Base-by-base conservation (phyloP, 2,797 vertebrate species). In the Staurois parvus region DNA sequence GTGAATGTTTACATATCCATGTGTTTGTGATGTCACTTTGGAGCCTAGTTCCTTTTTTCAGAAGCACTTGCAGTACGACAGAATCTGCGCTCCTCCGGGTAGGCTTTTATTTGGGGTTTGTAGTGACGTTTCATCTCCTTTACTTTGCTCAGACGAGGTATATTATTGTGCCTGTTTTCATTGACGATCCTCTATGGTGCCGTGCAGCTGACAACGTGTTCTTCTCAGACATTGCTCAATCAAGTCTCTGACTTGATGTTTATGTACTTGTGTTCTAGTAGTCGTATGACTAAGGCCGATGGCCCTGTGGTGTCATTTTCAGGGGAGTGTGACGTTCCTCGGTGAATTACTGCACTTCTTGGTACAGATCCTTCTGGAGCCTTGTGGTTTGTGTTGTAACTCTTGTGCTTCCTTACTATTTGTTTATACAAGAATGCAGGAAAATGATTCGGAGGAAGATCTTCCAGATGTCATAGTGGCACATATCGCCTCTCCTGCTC, bases 141-240 rank as follows among this genome's bases (percentile, higher is more conserved):
- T 59, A 2, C 11, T 48, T 34, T 34, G 32, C 34, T 37, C 8
- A 37, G 2, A 37, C 34, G 34, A 7, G 52, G 24, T 56, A 8
- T 56, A 56, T 56, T 48, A 19, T 45, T 45, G 2, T 59, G 21
- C n/a, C 52, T 59, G 52, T 59, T 52, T 52, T 52, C 19, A 9
- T 17, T 52, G 19, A 52, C 0, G 48, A 19, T 19, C 5, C 30
- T 34, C 24, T 26, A 17, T 29, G 9, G 42, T 26, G 42, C 26
- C 17, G 3, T 52, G 28, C 52, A 56, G 42, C 17, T 0, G 67
- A 56, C 78, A 26, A 21, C 32, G 45, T 52, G 17, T 26, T 4
- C 17, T 72, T 28, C 45, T 80, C 29, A 11, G 45, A 59, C 32
- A 34, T 80, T 70, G 29, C 79, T 37, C 67, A 80, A 70, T 59